Conservation (phyloP, 2,797 vertebrate genomes). For the Sebastes jordani region DNA sequence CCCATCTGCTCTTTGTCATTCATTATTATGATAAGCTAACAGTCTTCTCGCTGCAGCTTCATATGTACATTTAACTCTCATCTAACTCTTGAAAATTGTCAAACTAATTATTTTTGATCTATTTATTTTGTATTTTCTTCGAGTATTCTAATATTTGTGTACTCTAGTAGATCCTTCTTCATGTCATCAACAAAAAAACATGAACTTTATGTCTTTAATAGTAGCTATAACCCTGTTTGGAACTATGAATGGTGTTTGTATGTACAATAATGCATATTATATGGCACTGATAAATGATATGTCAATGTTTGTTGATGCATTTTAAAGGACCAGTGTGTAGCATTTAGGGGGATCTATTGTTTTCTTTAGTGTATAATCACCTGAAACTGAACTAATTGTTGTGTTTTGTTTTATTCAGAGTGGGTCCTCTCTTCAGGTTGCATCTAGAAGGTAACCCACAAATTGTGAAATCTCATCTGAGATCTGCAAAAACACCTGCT, state of each 20-base stretch:
- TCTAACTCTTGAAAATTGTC: not conserved
- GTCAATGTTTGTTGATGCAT: not conserved
- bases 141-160: not conserved
- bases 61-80: not conserved
- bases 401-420: too few species aligned
- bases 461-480: accelerated
- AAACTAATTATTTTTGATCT: not conserved
- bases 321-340: not conserved
- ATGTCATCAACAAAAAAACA: not conserved
- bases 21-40: not conserved
- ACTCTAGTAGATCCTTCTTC: not conserved
- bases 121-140: not conserved
- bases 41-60: not conserved
- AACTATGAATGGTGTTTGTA: not conserved
- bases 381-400: too few species aligned
- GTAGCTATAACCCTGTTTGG: not conserved
- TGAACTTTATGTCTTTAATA: not conserved
- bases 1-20: not conserved
- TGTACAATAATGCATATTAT: not conserved
- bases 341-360: too few species aligned
- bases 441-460: too few species aligned
- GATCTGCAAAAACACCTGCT: too few species aligned
- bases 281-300: not conserved
- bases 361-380: too few species aligned
- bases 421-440: too few species aligned